A percentile compares a stretch with the other conserved stretches of the same genome.
phyloP scores from a whole-genome alignment of 1,140 invertebrate genomes.

The Zaprionus ghesquierei region DNA sequence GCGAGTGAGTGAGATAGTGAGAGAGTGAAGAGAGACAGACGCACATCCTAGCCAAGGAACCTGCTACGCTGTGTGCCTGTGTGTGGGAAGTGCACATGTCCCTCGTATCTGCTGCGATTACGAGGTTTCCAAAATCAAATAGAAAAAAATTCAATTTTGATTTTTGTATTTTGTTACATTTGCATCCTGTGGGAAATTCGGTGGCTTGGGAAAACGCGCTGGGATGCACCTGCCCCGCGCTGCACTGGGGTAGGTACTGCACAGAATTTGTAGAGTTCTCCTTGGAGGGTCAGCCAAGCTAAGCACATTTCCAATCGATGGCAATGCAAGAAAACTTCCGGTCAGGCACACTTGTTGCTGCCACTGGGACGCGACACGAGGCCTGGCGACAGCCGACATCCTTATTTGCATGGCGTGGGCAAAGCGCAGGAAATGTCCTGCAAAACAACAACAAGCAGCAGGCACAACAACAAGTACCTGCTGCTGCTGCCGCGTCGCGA shows the following conservation, averaged over 20 bases:
- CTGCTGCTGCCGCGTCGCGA: conserved; percentile 49
- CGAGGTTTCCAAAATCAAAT: conserved; percentile 45
- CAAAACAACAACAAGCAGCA: conserved; percentile 10
- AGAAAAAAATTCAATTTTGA: conserved; percentile 16
- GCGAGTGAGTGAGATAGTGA: not conserved
- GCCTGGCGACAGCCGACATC: conserved; percentile 59
- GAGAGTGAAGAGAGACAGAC: not conserved
- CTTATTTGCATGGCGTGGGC: conserved; percentile 67
- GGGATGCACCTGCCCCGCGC: conserved; percentile 7
- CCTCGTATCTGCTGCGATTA: not conserved
- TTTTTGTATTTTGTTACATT: conserved; percentile 46
- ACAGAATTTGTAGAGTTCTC: no score
- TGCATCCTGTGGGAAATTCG: conserved; percentile 49
- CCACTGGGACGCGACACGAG: not conserved
- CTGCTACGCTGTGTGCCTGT: conserved; percentile 29
- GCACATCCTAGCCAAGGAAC: conserved; percentile 29
- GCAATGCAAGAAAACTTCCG: conserved; percentile 56
- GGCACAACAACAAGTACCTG: conserved; percentile 60
- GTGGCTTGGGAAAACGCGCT: conserved; percentile 6
- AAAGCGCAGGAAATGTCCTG: conserved; percentile 69
- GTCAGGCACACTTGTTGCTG: conserved; percentile 52
- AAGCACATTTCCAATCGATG: conserved; percentile 41
- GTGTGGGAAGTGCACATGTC: conserved; percentile 48
- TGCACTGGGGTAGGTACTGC: no score
- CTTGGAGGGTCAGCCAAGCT: no score